phyloP scores from a whole-genome alignment of 2,797 vertebrate genomes.

The Trichosurus vulpecula region DNA sequence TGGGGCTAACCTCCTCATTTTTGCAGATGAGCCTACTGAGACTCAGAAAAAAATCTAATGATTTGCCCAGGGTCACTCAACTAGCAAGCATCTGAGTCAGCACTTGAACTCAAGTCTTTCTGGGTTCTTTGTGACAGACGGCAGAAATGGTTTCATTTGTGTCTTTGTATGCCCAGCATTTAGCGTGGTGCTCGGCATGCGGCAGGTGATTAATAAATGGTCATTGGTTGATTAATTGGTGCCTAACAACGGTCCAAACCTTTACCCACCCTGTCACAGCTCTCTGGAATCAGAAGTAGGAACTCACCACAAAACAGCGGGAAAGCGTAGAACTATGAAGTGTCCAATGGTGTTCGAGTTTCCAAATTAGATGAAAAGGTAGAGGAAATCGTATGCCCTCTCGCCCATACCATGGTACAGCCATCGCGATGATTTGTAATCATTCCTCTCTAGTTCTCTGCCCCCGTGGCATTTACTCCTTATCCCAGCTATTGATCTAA shows the following conservation, averaged over 20 bases:
- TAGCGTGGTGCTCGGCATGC: not conserved
- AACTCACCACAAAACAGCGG: slow-evolving; percentile 54
- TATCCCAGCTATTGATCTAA: slow-evolving; percentile 79
- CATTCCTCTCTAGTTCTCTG: slow-evolving; percentile 77
- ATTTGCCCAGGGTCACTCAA: not conserved
- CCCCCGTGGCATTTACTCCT: slow-evolving; percentile 79
- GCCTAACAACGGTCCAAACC: not conserved
- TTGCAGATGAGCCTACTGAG: not conserved
- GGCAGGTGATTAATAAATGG: not conserved
- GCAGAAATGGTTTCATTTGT: not conserved
- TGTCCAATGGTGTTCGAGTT: slow-evolving; percentile 69
- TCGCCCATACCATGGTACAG: slow-evolving; percentile 58
- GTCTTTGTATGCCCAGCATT: not conserved
- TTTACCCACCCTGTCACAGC: not conserved
- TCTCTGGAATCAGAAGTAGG: not conserved
- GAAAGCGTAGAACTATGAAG: slow-evolving; percentile 66
- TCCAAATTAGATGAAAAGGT: slow-evolving; percentile 56
- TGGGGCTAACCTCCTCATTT: not conserved
- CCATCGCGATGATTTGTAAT: slow-evolving; percentile 72
- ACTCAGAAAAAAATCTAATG: not conserved
- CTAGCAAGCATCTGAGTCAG: not conserved
- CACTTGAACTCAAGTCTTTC: not conserved
- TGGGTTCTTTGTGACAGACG: not conserved
- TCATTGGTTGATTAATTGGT: not conserved
- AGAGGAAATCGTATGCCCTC: slow-evolving; percentile 28